phyloP scores from a whole-genome alignment of 2,797 vertebrate genomes.

The Muraenolepis orangiensis region DNA sequence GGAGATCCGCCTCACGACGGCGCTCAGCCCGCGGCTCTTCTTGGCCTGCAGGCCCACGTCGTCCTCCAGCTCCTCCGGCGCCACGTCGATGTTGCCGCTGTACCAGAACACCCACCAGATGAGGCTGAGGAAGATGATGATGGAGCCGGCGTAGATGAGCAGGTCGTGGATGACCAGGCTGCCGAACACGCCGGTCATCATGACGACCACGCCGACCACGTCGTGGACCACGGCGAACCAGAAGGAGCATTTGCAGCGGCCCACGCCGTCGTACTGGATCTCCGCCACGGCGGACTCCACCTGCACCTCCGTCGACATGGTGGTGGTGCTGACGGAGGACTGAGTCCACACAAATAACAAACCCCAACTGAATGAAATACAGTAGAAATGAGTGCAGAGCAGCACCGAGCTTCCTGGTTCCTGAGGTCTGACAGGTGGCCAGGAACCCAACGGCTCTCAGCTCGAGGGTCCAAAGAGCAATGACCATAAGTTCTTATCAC shows the following conservation, averaged over 20 bases:
- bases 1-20: conserved; percentile 64
- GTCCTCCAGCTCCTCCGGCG: conserved; percentile 75
- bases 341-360: neutral
- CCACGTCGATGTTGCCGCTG: conserved; percentile 89
- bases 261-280: conserved; percentile 65
- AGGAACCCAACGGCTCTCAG: conserved; percentile 13
- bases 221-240: conserved; percentile 89
- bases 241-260: conserved; percentile 84
- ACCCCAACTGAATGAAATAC: neutral
- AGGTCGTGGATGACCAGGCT: conserved; percentile 80
- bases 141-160: conserved; percentile 84
- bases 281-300: conserved; percentile 47
- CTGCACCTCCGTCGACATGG: conserved; percentile 52
- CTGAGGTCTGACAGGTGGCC: no score
- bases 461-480: conserved; percentile 59
- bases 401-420: no score
- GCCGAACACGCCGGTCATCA: conserved; percentile 82
- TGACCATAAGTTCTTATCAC: conserved; percentile 46
- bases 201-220: conserved; percentile 75
- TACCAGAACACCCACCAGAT: conserved; percentile 98
- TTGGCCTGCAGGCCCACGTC: conserved; percentile 71
- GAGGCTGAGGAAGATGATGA: conserved; percentile 87
- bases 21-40: conserved; percentile 52
- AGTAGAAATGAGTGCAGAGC: neutral
- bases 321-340: neutral